A percentile compares a stretch with the other conserved stretches of the same genome.
Conservation (phyloP, 1,140 invertebrate genomes). For the Nebria ingens region DNA sequence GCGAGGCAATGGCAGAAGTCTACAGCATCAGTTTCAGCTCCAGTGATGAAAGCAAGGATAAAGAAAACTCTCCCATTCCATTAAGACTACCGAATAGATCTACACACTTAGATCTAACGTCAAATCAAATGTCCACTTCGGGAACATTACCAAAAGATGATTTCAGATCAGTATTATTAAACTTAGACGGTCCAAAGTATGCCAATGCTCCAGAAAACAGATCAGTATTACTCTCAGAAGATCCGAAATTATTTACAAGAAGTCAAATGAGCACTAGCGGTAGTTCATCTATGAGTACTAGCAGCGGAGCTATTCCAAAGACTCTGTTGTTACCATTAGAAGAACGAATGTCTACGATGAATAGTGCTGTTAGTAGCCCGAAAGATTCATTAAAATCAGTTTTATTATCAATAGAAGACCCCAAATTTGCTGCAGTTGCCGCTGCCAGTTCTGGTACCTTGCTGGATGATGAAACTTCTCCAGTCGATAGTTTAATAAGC, state of each 20-base stretch:
- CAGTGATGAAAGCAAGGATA: slow-evolving; percentile 39
- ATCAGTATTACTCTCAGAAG: not conserved
- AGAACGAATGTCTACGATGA: slow-evolving; percentile 22
- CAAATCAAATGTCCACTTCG: slow-evolving; percentile 11
- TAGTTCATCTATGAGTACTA: slow-evolving; percentile 19
- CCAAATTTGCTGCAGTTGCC: slow-evolving; percentile 63
- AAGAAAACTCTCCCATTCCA: slow-evolving; percentile 4
- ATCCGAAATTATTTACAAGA: not conserved
- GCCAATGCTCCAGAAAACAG: not conserved
- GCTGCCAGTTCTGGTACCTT: slow-evolving; percentile 53
- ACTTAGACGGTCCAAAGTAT: not conserved
- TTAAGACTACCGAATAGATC: not conserved
- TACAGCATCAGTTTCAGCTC: slow-evolving; percentile 44
- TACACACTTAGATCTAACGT: not conserved
- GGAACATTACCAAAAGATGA: slow-evolving; percentile 10
- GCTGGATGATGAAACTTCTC: slow-evolving; percentile 62
- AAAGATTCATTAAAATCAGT: slow-evolving; percentile 30
- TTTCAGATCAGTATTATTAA: slow-evolving; percentile 2
- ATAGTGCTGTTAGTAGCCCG: slow-evolving; percentile 22
- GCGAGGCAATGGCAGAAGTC: slow-evolving; percentile 56
- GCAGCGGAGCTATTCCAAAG: slow-evolving; percentile 31
- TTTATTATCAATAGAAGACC: slow-evolving; percentile 54
- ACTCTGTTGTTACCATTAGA: slow-evolving; percentile 11
- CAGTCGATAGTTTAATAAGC: slow-evolving; percentile 64
- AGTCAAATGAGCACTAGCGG: not conserved